Conservation (phyloP, 1,140 invertebrate species). For the Mycetomoellerius zeteki region DNA sequence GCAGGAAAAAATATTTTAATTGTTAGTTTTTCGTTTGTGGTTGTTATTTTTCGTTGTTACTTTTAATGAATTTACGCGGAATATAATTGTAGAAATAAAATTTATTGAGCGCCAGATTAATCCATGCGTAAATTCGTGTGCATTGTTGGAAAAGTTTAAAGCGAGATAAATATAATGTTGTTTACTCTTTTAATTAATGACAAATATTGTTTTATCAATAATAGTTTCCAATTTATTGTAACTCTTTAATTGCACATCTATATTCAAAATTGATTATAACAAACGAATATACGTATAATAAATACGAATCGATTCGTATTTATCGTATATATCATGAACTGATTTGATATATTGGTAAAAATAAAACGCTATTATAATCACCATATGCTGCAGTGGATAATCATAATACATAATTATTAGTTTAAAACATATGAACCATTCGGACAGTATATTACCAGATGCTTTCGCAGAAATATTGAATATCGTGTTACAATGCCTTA, state of each 20-base stretch:
- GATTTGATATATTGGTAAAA: neutral
- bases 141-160: neutral
- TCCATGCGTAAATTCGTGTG: neutral
- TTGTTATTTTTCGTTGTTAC: neutral
- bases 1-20: neutral
- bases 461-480: constrained; percentile 28
- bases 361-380: neutral
- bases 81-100: neutral
- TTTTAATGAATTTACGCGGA: constrained; percentile 5
- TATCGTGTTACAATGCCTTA: neutral
- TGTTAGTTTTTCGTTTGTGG: neutral
- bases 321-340: too few relatives aligned
- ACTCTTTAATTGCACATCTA: neutral
- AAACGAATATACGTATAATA: neutral
- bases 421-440: neutral
- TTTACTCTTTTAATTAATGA: constrained; percentile 19
- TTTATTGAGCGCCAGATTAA: constrained; percentile 31
- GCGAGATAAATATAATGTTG: constrained; percentile 3
- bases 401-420: constrained; percentile 8
- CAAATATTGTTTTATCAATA: constrained; percentile 11
- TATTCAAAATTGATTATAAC: constrained; percentile 2
- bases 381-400: neutral
- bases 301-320: neutral
- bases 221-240: constrained; percentile 9
- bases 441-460: neutral